These are phyloP conservation scores for Borostomias antarcticus DNA, from an alignment of 2,797 vertebrate species.

Conservation along the genomic window DNA sequence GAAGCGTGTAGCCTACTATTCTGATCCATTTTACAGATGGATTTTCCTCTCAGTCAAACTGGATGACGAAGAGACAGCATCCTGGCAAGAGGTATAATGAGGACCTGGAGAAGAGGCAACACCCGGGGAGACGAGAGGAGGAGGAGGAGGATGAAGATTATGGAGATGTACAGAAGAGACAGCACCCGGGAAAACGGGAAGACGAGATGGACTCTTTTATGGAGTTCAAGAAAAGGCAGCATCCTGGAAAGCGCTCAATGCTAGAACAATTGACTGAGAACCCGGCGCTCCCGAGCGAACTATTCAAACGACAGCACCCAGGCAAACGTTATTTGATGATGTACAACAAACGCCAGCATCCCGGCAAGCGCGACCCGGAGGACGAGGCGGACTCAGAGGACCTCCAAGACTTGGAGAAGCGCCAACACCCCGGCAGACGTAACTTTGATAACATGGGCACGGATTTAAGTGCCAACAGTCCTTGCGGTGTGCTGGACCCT, in stretches of 20 bases:
- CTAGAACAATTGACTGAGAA: slow-evolving; percentile 63
- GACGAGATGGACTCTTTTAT: slow-evolving; percentile 58
- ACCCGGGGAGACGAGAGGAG: slow-evolving; percentile 80
- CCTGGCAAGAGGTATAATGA: slow-evolving; percentile 72
- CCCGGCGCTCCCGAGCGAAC: slow-evolving; percentile 64
- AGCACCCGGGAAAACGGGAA: slow-evolving; percentile 84
- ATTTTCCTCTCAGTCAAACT: slow-evolving; percentile 63
- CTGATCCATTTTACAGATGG: slow-evolving; percentile 70
- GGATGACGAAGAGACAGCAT: slow-evolving; percentile 84
- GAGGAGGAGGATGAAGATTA: slow-evolving; percentile 65
- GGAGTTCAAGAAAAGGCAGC: slow-evolving; percentile 81
- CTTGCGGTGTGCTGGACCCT: slow-evolving; percentile 76
- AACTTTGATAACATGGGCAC: slow-evolving; percentile 71
- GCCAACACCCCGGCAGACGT: slow-evolving; percentile 87
- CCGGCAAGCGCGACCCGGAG: slow-evolving; percentile 73
- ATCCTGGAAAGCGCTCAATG: slow-evolving; percentile 79
- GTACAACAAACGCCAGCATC: slow-evolving; percentile 79
- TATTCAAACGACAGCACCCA: slow-evolving; percentile 85
- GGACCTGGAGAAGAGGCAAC: slow-evolving; percentile 78
- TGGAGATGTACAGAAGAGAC: slow-evolving; percentile 72
- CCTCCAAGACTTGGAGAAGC: slow-evolving; percentile 74
- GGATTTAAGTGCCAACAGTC: slow-evolving; percentile 68
- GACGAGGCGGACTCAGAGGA: slow-evolving; percentile 62
- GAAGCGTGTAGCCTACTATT: neutral
- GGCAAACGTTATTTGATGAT: slow-evolving; percentile 76